Evolutionary conservation across 2,888 invertebrate genomes (phyloP), one percentile per base, ranked within the genome.

Genomic region (Prosapia bicincta): DNA sequence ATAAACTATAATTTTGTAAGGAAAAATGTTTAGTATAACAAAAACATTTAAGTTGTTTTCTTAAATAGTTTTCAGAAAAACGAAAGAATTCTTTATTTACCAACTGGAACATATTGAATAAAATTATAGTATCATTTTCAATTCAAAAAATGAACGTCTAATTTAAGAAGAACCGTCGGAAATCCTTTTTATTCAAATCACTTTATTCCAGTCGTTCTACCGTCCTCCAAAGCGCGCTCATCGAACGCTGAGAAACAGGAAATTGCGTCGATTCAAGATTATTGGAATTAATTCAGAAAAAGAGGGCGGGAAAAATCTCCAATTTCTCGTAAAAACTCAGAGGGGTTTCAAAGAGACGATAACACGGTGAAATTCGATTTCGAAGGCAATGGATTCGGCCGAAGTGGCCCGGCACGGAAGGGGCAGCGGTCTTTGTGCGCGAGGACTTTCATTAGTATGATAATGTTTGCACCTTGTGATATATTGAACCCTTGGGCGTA

Each of bases 401-500:
- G 3, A 54, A 54, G 54, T 54, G 54, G 38, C 2, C 10, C 10
- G 13, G 38, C 2, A 38, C n/a, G 30, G 5, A 38, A 13, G 38
- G 38, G 54, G 54, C 54, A 54, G 54, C 13, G n/a, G 3, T 13
- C 68, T 75, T 75, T 71, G 71, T 75, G 75, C 0, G 9, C 28
- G 65, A 1, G 28, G 72, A 54, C 66, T 80, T 80, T 80, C 80
- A 80, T 80, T 80, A 80, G 78, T 80, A 80, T 80, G 80, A 80
- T 80, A 80, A 80, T 80, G 78, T 76, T 75, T 54, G 20, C 54
- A 54, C 54, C 54, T 54, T 20, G 54, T 54, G 54, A 54, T 54
- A 54, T 54, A 54, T 54, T 54, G 54, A 54, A 20, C 54, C 54
- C 54, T 54, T 54, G 54, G 54, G 54, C 20, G 3, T 20, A 20